A percentile compares a stretch with the other conserved stretches of the same genome.
Evolutionary conservation across 2,113 vertebrate genomes (phyloP).

Genomic region (Ictalurus furcatus): DNA sequence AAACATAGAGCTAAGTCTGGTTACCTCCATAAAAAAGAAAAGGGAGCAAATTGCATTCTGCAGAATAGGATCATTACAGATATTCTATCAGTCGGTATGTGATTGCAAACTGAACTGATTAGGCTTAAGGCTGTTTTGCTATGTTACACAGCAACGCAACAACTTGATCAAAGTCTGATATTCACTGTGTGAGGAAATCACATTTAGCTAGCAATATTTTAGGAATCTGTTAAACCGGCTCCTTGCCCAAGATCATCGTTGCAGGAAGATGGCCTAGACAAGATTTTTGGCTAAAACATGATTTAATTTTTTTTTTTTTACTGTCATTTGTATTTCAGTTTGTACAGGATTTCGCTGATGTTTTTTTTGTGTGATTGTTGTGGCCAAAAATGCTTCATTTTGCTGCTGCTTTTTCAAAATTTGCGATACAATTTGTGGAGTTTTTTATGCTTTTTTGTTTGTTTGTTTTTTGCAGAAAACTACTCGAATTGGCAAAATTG

Average conservation of each 20-base stretch:
- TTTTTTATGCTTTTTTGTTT: too few relatives aligned
- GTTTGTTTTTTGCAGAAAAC: too few relatives aligned
- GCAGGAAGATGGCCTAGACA: neutral
- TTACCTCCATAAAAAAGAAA: neutral
- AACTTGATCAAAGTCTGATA: neutral
- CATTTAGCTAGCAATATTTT: neutral
- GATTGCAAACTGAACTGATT: neutral
- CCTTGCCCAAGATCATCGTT: neutral
- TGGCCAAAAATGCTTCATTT: too few relatives aligned
- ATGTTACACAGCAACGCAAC: neutral
- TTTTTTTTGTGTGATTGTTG: too few relatives aligned
- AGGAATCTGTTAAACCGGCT: neutral
- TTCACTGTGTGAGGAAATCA: neutral
- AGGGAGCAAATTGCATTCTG: neutral
- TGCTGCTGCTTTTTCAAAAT: too few relatives aligned
- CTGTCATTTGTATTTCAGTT: neutral
- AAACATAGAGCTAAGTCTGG: neutral
- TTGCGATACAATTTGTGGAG: too few relatives aligned
- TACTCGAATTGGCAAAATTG: too few relatives aligned
- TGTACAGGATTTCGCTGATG: too few relatives aligned
- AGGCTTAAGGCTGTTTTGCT: neutral
- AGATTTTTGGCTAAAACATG: neutral
- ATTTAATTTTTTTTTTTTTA: too few relatives aligned
- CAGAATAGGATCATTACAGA: neutral
- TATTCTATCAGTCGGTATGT: neutral